These are phyloP conservation scores for Phrynocephalus vlangalii DNA, from an alignment of 2,797 vertebrate species.

Conservation along the genomic window DNA sequence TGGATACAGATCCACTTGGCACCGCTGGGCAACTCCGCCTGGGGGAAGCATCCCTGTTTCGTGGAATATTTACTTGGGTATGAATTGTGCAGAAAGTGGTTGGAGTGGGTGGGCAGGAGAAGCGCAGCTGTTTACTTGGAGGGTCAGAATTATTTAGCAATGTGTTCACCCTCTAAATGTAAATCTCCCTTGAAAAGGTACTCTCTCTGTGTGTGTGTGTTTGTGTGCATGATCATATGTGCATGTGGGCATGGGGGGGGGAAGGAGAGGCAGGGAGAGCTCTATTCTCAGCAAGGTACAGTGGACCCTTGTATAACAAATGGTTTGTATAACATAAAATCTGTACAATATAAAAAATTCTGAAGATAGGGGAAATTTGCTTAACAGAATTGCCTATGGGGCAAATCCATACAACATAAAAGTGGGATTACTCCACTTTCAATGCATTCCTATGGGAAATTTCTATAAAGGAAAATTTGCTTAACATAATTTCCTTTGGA, in stretches of 20 bases:
- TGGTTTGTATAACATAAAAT: no score
- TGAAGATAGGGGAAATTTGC: no score
- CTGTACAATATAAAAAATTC: no score
- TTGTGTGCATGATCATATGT: not conserved
- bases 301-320: not conserved
- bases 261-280: not conserved
- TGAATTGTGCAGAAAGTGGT: conserved; percentile 40
- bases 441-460: no score
- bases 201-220: accelerated
- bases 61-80: conserved; percentile 42
- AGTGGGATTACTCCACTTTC: no score
- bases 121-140: conserved; percentile 31
- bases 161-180: not conserved
- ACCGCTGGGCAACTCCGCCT: conserved; percentile 20
- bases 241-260: not conserved
- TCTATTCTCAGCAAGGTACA: not conserved
- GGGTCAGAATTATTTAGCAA: conserved; percentile 20
- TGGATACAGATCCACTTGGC: conserved; percentile 41
- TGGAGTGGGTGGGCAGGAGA: not conserved
- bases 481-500: no score
- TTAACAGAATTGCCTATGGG: no score
- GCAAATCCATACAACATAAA: no score
- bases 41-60: conserved; percentile 44
- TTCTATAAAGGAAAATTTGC: no score
- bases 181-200: conserved; percentile 12